Percentiles rank a stretch among this genome's conserved stretches.
Evolutionary conservation across 1,140 invertebrate species (phyloP).

Genomic region (Caerostris extrusa): DNA sequence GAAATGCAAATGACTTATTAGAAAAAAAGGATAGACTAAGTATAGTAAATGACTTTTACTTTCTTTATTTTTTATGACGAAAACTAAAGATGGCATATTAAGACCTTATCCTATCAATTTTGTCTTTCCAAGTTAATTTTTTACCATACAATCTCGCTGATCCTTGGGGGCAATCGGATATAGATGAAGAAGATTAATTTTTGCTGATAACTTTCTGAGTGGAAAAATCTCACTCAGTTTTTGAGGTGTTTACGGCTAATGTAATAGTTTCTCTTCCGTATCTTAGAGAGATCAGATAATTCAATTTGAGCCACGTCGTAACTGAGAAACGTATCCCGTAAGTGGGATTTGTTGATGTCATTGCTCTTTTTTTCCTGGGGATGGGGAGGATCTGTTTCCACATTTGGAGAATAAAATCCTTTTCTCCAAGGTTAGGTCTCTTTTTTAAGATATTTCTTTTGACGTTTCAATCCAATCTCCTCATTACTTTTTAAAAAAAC

Average conservation of each 20-base stretch:
- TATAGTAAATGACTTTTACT: not conserved
- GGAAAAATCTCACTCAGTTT: constrained; percentile 4
- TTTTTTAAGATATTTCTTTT: too few species aligned
- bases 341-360: not conserved
- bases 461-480: too few species aligned
- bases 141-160: not conserved
- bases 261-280: not conserved
- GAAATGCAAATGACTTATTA: too few species aligned
- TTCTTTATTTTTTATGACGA: not conserved
- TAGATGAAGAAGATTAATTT: not conserved
- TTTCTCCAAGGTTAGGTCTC: too few species aligned
- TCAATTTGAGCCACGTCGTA: not conserved
- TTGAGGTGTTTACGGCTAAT: constrained; percentile 5
- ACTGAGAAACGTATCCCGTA: not conserved
- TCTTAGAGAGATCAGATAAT: not conserved
- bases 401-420: too few species aligned
- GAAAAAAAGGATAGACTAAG: too few species aligned
- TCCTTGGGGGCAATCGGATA: not conserved
- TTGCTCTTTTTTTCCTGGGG: too few species aligned
- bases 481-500: too few species aligned
- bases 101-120: not conserved
- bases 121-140: not conserved
- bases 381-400: too few species aligned
- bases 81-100: not conserved
- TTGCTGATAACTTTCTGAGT: not conserved